These are phyloP conservation scores for Coracias cyanogaster DNA, from an alignment of 2,797 vertebrate genomes.

Conservation along the genomic window DNA sequence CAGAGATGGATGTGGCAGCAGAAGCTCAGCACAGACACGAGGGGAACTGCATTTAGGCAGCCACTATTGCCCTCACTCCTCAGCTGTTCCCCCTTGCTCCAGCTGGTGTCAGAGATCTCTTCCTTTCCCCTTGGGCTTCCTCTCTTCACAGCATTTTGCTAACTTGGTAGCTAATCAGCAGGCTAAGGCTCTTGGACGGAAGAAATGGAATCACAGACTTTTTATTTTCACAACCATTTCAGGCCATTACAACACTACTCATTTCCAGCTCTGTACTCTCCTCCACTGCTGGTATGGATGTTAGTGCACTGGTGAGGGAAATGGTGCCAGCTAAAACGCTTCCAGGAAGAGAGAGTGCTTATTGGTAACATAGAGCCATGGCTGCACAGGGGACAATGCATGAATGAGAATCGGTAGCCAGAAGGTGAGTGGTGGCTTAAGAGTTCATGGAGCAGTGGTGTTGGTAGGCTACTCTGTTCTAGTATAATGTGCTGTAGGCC, in stretches of 20 bases:
- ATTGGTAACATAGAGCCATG: background rate
- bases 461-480: background rate
- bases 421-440: background rate
- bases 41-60: background rate
- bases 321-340: background rate
- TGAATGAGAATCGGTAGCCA: background rate
- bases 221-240: background rate
- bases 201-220: background rate
- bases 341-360: background rate
- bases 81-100: accelerated
- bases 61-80: accelerated
- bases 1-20: background rate
- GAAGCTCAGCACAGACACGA: background rate
- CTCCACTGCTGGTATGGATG: background rate
- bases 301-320: background rate
- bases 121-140: background rate
- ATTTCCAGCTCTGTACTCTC: background rate
- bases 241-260: background rate
- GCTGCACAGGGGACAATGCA: background rate
- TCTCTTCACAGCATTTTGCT: background rate
- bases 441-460: background rate
- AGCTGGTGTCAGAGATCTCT: background rate
- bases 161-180: background rate
- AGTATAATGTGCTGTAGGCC: background rate
- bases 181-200: background rate